Conservation (phyloP, 1,140 invertebrate genomes). For the Listronotus bonariensis region DNA sequence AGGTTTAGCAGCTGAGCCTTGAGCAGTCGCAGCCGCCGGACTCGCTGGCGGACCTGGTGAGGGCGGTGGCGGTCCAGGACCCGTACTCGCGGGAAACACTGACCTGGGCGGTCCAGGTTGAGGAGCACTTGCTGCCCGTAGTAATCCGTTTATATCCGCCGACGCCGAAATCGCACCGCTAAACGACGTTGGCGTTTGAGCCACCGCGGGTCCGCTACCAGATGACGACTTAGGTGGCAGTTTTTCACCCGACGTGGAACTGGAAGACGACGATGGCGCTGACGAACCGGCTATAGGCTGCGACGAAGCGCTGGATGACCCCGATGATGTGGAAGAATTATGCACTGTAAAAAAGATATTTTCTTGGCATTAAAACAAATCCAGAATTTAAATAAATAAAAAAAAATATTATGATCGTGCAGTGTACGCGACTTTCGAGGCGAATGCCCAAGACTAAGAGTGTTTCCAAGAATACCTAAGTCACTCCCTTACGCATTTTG, state of each 20-base stretch:
- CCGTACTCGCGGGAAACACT: conserved; percentile 58
- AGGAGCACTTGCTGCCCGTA: conserved; percentile 58
- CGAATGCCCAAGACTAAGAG: too few species aligned
- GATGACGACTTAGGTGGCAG: conserved; percentile 5
- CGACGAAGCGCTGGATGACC: conserved; percentile 7
- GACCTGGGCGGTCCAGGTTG: conserved; percentile 53
- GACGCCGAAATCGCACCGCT: conserved; percentile 43
- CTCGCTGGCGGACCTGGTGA: conserved; percentile 56
- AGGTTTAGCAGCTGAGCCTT: conserved; percentile 58
- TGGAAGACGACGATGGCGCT: conserved; percentile 39
- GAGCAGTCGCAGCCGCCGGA: conserved; percentile 60
- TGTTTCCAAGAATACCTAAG: too few species aligned
- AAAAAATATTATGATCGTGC: too few species aligned
- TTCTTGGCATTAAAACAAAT: too few species aligned
- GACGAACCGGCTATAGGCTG: conserved; percentile 16
- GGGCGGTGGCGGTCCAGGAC: conserved; percentile 57
- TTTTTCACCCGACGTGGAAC: conserved; percentile 37
- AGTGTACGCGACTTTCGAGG: too few species aligned
- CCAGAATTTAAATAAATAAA: too few species aligned
- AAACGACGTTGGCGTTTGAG: conserved; percentile 25
- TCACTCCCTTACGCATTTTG: too few species aligned
- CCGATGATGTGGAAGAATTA: conserved; percentile 9
- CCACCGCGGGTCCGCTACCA: conserved; percentile 2
- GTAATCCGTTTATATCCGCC: conserved; percentile 56
- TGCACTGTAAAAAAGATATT: conserved; percentile 23